phyloP scores from a whole-genome alignment of 2,113 vertebrate species.

The Neogale vison region DNA sequence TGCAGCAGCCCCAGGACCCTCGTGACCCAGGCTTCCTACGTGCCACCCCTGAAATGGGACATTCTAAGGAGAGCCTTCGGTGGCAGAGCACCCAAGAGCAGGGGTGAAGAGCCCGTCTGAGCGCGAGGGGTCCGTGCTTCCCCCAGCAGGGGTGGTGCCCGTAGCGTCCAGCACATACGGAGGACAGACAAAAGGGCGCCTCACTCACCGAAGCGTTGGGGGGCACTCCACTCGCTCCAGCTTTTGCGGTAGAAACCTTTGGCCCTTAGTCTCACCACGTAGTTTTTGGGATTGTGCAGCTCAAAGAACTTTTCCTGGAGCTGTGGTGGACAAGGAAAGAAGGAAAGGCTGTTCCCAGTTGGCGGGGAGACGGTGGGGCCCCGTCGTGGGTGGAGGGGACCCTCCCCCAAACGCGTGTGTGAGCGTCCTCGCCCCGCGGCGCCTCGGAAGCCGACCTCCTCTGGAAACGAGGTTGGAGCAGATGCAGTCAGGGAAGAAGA shows the following conservation, averaged over 20 bases:
- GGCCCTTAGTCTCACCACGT: neutral
- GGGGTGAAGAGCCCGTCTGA: neutral
- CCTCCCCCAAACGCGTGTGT: neutral
- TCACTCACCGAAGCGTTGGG: neutral
- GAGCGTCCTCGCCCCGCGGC: neutral
- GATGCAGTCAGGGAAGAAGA: neutral
- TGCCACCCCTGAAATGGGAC: accelerated
- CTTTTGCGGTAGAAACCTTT: accelerated
- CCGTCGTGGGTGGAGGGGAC: accelerated
- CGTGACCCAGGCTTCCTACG: no score
- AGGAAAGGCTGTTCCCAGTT: accelerated
- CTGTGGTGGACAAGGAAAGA: accelerated
- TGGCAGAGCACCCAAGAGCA: accelerated
- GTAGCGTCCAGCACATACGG: accelerated
- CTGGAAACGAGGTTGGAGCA: no score
- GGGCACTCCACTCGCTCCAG: neutral
- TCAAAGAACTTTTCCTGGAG: accelerated
- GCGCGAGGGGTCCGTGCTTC: accelerated
- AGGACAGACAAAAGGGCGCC: accelerated
- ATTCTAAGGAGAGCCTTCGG: neutral
- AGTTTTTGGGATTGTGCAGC: accelerated
- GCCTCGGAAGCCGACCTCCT: accelerated
- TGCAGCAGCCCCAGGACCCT: neutral
- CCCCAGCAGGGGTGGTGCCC: accelerated
- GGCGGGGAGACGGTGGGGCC: accelerated